These are phyloP conservation scores for Actinia tenebrosa DNA, from an alignment of 64 coral and sea anemone species.

Conservation along the genomic window DNA sequence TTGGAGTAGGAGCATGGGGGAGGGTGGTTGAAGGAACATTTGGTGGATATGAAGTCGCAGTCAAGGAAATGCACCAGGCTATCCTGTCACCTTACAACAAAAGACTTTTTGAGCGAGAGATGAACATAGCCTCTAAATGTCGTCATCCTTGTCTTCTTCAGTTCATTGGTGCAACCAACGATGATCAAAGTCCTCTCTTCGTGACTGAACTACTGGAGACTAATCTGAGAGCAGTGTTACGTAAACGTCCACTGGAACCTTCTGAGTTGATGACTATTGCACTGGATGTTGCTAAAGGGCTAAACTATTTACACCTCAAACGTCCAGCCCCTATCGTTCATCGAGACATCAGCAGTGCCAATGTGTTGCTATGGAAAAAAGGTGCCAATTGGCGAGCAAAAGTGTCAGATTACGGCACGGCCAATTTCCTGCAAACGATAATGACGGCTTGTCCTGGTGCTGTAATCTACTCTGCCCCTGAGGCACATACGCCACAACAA, in stretches of 20 bases:
- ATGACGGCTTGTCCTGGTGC: slow-evolving; percentile 29
- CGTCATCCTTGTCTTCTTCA: slow-evolving; percentile 55
- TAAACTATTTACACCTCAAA: slow-evolving; percentile 33
- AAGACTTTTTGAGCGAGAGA: slow-evolving; percentile 40
- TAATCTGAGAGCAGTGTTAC: slow-evolving; percentile 14
- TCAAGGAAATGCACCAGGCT: slow-evolving; percentile 25
- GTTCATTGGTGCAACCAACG: slow-evolving; percentile 37
- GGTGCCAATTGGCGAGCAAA: slow-evolving; percentile 20
- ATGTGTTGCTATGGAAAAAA: slow-evolving; percentile 29
- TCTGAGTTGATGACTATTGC: background rate
- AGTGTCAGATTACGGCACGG: slow-evolving; percentile 50
- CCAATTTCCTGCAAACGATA: background rate
- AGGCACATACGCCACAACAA: slow-evolving; percentile 3
- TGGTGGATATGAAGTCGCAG: slow-evolving; percentile 47
- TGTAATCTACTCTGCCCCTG: slow-evolving; percentile 20
- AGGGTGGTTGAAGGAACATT: slow-evolving; percentile 12
- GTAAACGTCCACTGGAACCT: background rate
- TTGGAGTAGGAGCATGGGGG: slow-evolving; percentile 29
- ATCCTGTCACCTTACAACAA: slow-evolving; percentile 9
- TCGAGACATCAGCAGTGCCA: slow-evolving; percentile 32
- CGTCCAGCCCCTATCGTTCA: slow-evolving; percentile 23
- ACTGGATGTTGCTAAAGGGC: slow-evolving; percentile 22
- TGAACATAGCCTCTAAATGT: slow-evolving; percentile 47
- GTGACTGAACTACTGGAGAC: slow-evolving; percentile 40
- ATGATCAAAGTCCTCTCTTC: slow-evolving; percentile 15